Conservation (phyloP, 2,888 invertebrate species). For the Neria commutata region DNA sequence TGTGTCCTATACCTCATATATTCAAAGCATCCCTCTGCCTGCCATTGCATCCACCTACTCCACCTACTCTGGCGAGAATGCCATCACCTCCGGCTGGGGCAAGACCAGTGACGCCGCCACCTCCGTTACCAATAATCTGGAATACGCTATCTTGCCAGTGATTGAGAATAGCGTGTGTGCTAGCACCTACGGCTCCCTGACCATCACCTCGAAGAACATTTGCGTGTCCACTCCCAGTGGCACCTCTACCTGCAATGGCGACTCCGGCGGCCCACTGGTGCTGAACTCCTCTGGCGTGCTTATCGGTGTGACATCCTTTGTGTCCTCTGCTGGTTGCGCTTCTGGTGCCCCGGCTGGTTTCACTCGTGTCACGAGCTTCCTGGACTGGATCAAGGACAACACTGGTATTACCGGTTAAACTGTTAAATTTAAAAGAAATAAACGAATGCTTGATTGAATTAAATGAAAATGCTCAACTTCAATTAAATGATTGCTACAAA, state of each 20-base stretch:
- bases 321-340: constrained; percentile 36
- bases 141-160: constrained; percentile 48
- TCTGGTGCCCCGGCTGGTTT: constrained; percentile 42
- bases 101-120: constrained; percentile 40
- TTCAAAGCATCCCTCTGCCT: constrained; percentile 39
- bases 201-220: constrained; percentile 34
- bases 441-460: not conserved
- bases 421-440: not conserved
- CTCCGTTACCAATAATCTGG: constrained; percentile 46
- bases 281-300: constrained; percentile 22
- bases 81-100: constrained; percentile 63
- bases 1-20: constrained; percentile 25
- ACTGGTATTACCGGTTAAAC: constrained; percentile 37
- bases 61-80: constrained; percentile 48
- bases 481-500: not conserved
- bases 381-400: constrained; percentile 45
- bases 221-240: constrained; percentile 43
- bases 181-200: constrained; percentile 30
- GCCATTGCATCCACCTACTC: constrained; percentile 36
- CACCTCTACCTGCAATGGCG: constrained; percentile 50
- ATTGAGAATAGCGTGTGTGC: constrained; percentile 50
- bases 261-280: constrained; percentile 55
- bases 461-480: not conserved
- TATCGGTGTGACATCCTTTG: constrained; percentile 50
- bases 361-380: constrained; percentile 43